Base-by-base conservation (phyloP, 1,140 invertebrate genomes). In the Phymorhynchus buccinoides region DNA sequence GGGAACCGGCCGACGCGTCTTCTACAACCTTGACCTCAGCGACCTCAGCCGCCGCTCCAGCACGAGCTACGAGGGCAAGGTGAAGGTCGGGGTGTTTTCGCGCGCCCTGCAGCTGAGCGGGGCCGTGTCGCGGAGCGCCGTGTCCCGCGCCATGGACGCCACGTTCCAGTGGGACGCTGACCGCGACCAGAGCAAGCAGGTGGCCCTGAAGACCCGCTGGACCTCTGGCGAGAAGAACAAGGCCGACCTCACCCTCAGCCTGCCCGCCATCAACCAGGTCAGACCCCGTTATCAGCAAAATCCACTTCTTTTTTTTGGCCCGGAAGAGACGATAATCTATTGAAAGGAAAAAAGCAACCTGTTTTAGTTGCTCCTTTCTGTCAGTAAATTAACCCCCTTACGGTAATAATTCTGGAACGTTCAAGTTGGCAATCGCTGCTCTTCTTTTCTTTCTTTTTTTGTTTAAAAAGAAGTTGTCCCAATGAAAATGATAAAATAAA, bases 111-210 rank as follows among this genome's bases (percentile, higher is more conserved):
- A 85, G 80, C 18, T 89, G 0, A 82, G 82, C n/a, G 86, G 86
- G 48, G 56, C 80, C 16, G 84, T 56, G 35, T 39, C 39, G 3
- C 78, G 80, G 22, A 81, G 66, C 22, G 30, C 18, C 1, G 27
- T 39, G 16, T 83, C 35, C 42, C 84, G 85, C 37, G 62, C 44
- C 18, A 68, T 88, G 37, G 87, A 88, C 41, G 88, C 86, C 22
- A 56, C 88, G 27, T 84, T 91, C 30, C 62, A 84, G 52, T 91
- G 90, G 90, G 90, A 91, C 86, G 88, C 88, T 37, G 90, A 89
- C 42, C 82, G 84, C 66, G 89, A 91, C 83, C 62, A 86, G 27
- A 88, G 84, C 35, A 89, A 90, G 83, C 88, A 89, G 86, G 79
- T 91, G 52, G 87, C 83, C 22, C 44, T 90, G 35, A 88, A 78